These are phyloP conservation scores for Thereva unica DNA, from an alignment of 2,888 invertebrate genomes.

Conservation along the genomic window DNA sequence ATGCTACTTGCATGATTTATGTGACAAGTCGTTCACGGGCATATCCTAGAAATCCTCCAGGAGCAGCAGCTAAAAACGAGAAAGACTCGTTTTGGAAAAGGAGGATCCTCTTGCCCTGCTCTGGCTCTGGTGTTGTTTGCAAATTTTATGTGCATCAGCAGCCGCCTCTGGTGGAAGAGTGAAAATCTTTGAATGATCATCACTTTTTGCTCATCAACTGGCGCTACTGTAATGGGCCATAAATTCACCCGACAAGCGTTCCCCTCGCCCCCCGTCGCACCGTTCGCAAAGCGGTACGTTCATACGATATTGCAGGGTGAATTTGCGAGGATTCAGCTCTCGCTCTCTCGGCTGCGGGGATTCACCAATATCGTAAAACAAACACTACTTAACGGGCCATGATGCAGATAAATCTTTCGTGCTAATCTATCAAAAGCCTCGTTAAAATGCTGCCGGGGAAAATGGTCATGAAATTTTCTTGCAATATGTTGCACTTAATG, in stretches of 20 bases:
- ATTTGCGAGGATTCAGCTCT: too few relatives aligned
- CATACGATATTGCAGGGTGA: too few relatives aligned
- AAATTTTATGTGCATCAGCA: slow-evolving; percentile 29
- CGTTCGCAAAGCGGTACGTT: too few relatives aligned
- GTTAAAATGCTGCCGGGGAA: slow-evolving; percentile 25
- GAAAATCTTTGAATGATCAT: slow-evolving; percentile 33
- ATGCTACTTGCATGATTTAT: slow-evolving; percentile 34
- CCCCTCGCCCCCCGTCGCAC: too few relatives aligned
- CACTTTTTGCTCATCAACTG: slow-evolving; percentile 35
- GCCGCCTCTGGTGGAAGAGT: background rate
- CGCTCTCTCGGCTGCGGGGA: background rate
- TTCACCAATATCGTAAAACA: slow-evolving; percentile 32
- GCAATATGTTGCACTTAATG: slow-evolving; percentile 17
- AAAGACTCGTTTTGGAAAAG: background rate
- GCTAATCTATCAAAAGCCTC: slow-evolving; percentile 34
- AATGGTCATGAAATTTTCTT: slow-evolving; percentile 28
- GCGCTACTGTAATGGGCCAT: slow-evolving; percentile 35
- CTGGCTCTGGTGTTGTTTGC: slow-evolving; percentile 29
- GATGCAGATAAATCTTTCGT: slow-evolving; percentile 22
- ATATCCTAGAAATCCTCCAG: slow-evolving; percentile 14
- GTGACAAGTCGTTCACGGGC: slow-evolving; percentile 6
- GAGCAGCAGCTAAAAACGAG: background rate
- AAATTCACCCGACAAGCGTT: slow-evolving; percentile 6
- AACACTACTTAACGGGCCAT: slow-evolving; percentile 25
- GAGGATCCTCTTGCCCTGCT: slow-evolving; percentile 18